Evolutionary conservation across 1,140 invertebrate genomes (phyloP).

Genomic region (Achroia grisella): DNA sequence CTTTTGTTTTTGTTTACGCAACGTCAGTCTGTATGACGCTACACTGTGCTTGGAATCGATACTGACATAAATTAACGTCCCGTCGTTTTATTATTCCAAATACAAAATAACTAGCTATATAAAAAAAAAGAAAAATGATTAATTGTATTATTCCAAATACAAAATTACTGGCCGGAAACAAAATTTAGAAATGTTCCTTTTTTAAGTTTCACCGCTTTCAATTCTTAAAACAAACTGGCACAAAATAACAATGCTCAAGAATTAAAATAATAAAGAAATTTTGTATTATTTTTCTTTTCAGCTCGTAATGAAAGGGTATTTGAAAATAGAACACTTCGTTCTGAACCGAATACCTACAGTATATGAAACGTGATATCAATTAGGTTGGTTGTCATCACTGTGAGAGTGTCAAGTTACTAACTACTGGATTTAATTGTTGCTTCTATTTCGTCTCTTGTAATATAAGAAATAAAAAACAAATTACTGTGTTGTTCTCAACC

Average conservation of each 20-base stretch:
- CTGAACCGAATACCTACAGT: constrained; percentile 9
- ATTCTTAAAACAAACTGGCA: constrained; percentile 5
- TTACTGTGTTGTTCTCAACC: no score
- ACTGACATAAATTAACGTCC: no score
- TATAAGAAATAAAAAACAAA: no score
- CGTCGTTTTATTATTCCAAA: no score
- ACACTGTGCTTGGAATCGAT: neutral
- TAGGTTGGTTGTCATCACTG: constrained; percentile 36
- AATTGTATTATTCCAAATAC: no score
- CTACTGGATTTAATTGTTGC: constrained; percentile 1
- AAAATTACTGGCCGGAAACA: neutral
- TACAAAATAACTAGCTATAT: no score
- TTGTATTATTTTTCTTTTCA: constrained; percentile 6
- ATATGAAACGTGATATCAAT: constrained; percentile 43
- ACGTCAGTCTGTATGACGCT: constrained; percentile 7
- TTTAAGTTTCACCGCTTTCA: constrained; percentile 2
- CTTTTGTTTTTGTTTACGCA: constrained; percentile 29
- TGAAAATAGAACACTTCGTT: constrained; percentile 42
- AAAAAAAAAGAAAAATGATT: no score
- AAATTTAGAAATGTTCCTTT: neutral
- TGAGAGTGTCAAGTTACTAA: constrained; percentile 20
- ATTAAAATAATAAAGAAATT: constrained; percentile 8
- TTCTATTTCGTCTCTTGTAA: no score
- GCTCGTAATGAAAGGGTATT: constrained; percentile 14
- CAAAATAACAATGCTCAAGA: constrained; percentile 1